Conservation (phyloP, 2,797 vertebrate genomes). For the Limosa lapponica region DNA sequence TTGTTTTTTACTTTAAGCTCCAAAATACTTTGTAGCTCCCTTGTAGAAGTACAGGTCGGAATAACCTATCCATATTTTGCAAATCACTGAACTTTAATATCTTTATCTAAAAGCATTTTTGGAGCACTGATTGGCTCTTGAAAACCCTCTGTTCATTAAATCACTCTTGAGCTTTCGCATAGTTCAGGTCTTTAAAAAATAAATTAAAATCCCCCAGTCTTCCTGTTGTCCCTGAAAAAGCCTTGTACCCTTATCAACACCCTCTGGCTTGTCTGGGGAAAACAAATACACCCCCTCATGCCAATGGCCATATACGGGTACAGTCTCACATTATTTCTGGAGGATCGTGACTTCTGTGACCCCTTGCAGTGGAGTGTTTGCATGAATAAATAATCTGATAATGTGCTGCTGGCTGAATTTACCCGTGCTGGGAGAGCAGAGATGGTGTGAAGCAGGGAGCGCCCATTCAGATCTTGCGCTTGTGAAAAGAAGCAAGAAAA, state of each 20-base stretch:
- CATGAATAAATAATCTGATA: background rate
- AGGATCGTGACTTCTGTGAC: background rate
- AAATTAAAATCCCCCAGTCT: background rate
- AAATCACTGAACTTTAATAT: background rate
- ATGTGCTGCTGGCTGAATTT: background rate
- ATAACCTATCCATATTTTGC: background rate
- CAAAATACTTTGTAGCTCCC: background rate
- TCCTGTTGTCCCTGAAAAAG: background rate
- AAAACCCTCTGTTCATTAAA: background rate
- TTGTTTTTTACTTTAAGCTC: background rate
- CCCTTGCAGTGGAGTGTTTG: background rate
- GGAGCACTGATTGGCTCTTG: background rate
- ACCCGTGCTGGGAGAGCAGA: accelerated
- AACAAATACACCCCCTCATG: background rate
- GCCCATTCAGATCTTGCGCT: background rate
- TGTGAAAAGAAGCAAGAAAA: background rate
- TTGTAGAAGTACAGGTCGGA: background rate
- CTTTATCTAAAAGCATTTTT: background rate
- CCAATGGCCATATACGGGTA: background rate
- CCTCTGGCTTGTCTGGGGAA: background rate
- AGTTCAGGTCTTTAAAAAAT: background rate
- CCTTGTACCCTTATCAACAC: background rate
- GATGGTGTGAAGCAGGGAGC: background rate
- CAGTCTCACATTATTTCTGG: background rate
- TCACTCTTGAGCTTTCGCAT: background rate